Evolutionary conservation across 2,797 vertebrate genomes (phyloP), one percentile per base, ranked within the genome.

Genomic region (Myoxocephalus aenaeus): DNA sequence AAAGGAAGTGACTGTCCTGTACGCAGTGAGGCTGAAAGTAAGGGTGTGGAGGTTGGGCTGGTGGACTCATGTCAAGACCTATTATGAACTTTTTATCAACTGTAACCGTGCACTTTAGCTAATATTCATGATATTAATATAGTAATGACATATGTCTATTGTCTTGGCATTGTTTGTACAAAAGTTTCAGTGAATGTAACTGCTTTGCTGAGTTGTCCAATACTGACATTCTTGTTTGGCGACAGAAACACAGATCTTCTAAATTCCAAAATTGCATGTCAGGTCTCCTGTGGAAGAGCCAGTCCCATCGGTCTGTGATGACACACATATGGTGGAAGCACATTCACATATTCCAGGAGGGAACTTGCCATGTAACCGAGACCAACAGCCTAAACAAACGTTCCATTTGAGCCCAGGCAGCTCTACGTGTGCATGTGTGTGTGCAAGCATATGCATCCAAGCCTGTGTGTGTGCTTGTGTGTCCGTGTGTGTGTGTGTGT

Each of bases 361-460:
- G 15, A 20, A 42, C 15, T 13, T 12, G 3, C 17, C 22, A 64
- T 40, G 15, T 46, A 40, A 38, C 51, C 29, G n/a, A 77, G 63
- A 59, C 50, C 20, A 78, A 56, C 29, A 29, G 44, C 38, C 50
- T 51, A 34, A 61, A 42, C 34, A 64, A 8, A 75, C 32, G 38
- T 56, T 32, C 42, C 51, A 18, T 64, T 34, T 40, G 13, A 56
- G 53, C 65, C 40, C 44, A 61, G 44, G 71, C 22, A 40, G 56
- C 20, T 80, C 48, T 63, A 53, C 1, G 10, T 66, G 50, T 64
- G 70, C 53, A 44, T 44, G 38, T 70, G 32, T 38, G 50, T 48
- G 38, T 70, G 51, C 25, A 73, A 66, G 50, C 56, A 58, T 66
- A 44, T 61, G 46, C 67, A 73, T 83, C 77, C 70, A 67, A 38